Evolutionary conservation across 2,888 invertebrate genomes (phyloP).

Genomic region (Eurytoma californica): DNA sequence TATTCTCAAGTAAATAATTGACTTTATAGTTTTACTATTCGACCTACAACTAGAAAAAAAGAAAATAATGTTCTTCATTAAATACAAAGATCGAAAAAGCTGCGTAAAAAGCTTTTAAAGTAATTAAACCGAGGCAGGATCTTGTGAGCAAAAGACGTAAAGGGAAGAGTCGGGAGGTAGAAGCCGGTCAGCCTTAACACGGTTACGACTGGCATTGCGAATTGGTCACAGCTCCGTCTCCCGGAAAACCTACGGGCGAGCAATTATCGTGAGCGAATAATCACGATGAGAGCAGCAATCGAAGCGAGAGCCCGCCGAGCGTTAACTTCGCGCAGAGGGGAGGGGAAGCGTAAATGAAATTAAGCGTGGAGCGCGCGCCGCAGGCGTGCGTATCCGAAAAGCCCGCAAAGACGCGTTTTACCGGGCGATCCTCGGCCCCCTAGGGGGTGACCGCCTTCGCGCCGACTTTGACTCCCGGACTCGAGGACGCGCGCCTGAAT

Average conservation of each 20-base stretch:
- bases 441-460: neutral
- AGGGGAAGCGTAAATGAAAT: constrained; percentile 26
- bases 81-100: no score
- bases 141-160: neutral
- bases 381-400: neutral
- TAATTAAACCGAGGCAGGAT: neutral
- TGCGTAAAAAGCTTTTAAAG: constrained; percentile 10
- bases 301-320: neutral
- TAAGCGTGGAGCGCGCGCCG: neutral
- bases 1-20: no score
- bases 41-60: no score
- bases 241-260: no score
- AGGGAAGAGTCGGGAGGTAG: neutral
- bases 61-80: no score
- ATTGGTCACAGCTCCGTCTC: neutral
- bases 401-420: constrained; percentile 2
- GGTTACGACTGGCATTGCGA: constrained; percentile 5
- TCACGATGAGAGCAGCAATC: constrained; percentile 2
- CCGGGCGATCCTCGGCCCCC: neutral
- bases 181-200: neutral
- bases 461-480: neutral
- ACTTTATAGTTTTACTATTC: no score
- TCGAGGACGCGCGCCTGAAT: constrained; percentile 8
- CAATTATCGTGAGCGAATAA: no score
- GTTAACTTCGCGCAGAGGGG: neutral